phyloP scores from a whole-genome alignment of 2,888 invertebrate genomes.

The Allygus modestus region DNA sequence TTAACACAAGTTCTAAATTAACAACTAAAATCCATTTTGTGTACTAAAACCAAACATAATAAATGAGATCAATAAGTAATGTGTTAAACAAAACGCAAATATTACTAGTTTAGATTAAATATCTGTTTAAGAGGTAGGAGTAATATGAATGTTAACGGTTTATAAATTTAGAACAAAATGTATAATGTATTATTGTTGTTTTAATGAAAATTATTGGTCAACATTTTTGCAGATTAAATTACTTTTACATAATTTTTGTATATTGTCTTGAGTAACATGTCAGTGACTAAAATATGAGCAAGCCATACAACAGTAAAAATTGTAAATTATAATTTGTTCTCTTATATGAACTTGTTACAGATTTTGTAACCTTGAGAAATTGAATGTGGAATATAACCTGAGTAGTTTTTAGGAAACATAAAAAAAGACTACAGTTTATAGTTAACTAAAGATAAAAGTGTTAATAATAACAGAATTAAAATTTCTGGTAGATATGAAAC shows the following conservation, averaged over 20 bases:
- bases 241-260: too few species aligned
- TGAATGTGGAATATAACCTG: neutral
- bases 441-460: neutral
- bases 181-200: too few species aligned
- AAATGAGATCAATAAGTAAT: slow-evolving; percentile 40
- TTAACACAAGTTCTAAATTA: slow-evolving; percentile 1
- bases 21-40: slow-evolving; percentile 2
- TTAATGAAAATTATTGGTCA: neutral
- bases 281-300: too few species aligned
- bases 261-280: too few species aligned
- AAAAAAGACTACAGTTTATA: neutral
- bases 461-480: neutral
- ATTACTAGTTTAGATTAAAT: neutral
- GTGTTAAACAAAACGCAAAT: neutral
- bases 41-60: slow-evolving; percentile 25
- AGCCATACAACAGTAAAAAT: too few species aligned
- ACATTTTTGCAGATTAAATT: neutral
- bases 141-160: neutral
- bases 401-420: neutral
- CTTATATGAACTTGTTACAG: too few species aligned
- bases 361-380: neutral
- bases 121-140: neutral
- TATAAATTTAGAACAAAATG: neutral
- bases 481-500: neutral
- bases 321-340: too few species aligned